A percentile compares a stretch with the other conserved stretches of the same genome.
Evolutionary conservation across 2,797 vertebrate species (phyloP).

Genomic region (Bradypodion pumilum): DNA sequence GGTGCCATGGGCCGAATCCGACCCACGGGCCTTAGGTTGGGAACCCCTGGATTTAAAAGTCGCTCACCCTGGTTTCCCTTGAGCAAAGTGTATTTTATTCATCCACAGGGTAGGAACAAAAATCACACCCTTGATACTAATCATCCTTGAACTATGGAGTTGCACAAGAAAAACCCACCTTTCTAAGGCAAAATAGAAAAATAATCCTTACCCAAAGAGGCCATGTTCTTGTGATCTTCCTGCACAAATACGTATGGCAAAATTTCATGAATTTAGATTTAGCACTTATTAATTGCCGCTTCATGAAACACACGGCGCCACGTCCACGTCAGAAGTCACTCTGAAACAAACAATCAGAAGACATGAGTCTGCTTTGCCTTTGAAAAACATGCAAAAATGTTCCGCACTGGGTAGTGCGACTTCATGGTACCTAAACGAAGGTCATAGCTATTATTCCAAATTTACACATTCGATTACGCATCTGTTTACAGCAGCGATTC

Average conservation of each 20-base stretch:
- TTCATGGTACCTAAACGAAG: too few relatives aligned
- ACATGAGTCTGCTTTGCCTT: neutral
- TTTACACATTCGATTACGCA: neutral
- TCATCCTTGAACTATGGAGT: neutral
- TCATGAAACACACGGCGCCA: neutral
- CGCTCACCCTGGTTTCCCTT: too few relatives aligned
- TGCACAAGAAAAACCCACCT: neutral
- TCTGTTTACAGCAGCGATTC: neutral
- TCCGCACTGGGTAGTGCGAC: neutral
- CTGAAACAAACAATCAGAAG: neutral
- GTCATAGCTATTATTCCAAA: neutral
- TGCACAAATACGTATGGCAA: neutral
- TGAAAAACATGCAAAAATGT: neutral
- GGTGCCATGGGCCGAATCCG: too few relatives aligned
- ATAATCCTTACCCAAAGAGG: slow-evolving; percentile 7
- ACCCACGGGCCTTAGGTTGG: too few relatives aligned
- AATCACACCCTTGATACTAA: neutral
- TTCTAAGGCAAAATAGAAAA: neutral
- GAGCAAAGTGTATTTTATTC: neutral
- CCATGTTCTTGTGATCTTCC: slow-evolving; percentile 12
- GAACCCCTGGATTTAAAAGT: too few relatives aligned
- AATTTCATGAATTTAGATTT: neutral
- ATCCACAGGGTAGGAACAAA: neutral
- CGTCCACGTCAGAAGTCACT: neutral
- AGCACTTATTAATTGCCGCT: neutral